phyloP scores from a whole-genome alignment of 2,113 vertebrate genomes.

The Oreochromis tanganicae region DNA sequence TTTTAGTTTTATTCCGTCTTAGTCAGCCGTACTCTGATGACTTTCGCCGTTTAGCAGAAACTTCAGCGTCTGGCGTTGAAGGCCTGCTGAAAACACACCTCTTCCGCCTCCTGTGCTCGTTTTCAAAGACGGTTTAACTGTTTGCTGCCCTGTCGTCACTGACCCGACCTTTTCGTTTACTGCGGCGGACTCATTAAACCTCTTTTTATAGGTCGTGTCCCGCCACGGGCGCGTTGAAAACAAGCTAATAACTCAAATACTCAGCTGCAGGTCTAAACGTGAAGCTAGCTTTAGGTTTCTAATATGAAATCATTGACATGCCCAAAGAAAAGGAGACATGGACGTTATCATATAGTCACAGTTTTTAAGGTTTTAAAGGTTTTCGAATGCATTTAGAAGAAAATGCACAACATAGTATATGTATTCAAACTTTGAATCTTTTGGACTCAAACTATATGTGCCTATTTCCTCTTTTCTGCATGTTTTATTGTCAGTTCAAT shows the following conservation, averaged over 20 bases:
- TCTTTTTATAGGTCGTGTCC: neutral
- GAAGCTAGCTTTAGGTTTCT: neutral
- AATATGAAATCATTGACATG: neutral
- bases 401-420: neutral
- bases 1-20: neutral
- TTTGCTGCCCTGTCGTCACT: constrained; percentile 11
- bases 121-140: neutral
- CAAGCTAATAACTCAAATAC: neutral
- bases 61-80: neutral
- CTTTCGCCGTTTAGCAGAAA: neutral
- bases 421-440: neutral
- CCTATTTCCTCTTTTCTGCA: rapidly evolving
- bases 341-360: neutral
- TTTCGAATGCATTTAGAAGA: neutral
- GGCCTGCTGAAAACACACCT: constrained; percentile 47
- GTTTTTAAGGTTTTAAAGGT: neutral
- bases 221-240: neutral
- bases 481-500: neutral
- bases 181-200: rapidly evolving
- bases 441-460: neutral
- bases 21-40: rapidly evolving
- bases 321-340: neutral
- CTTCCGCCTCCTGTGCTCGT: constrained; percentile 57
- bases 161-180: neutral
- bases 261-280: neutral